Percentiles rank a stretch among this genome's conserved stretches.
Evolutionary conservation across 2,888 invertebrate genomes (phyloP).

Genomic region (Oscheius sp.): DNA sequence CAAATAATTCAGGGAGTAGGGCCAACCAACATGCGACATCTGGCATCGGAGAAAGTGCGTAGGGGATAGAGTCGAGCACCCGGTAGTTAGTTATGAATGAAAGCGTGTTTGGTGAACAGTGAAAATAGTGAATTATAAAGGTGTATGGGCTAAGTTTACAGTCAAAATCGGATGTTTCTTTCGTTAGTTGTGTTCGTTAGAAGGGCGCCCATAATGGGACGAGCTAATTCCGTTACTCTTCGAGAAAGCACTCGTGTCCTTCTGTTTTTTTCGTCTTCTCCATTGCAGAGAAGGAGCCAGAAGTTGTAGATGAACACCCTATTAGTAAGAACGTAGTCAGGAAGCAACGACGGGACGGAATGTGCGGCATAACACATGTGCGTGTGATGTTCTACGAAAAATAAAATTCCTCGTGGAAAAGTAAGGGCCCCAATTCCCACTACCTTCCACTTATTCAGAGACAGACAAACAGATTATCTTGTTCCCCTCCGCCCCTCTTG

Average conservation of each 20-base stretch:
- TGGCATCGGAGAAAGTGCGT: slow-evolving; percentile 30
- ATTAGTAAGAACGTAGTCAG: not conserved
- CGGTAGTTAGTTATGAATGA: slow-evolving; percentile 30
- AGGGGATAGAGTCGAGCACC: slow-evolving; percentile 26
- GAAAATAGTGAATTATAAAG: slow-evolving; percentile 1
- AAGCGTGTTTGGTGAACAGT: slow-evolving; percentile 24
- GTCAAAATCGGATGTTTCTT: too few species aligned
- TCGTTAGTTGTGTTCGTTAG: too few species aligned
- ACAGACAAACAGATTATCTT: slow-evolving; percentile 20
- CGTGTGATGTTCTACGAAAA: slow-evolving; percentile 2
- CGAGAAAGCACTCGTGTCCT: not conserved
- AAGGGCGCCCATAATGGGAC: slow-evolving; percentile 30
- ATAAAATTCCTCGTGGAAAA: not conserved
- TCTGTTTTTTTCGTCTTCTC: too few species aligned
- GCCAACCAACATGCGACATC: slow-evolving; percentile 26
- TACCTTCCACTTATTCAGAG: not conserved
- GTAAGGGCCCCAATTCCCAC: not conserved
- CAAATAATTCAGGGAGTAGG: slow-evolving; percentile 26
- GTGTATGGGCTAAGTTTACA: not conserved
- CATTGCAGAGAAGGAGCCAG: too few species aligned
- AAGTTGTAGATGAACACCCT: too few species aligned
- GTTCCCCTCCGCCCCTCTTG: not conserved
- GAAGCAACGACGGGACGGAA: not conserved
- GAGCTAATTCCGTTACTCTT: slow-evolving; percentile 26
- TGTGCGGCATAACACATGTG: slow-evolving; percentile 11